phyloP scores from a whole-genome alignment of 2,888 invertebrate species.

The Diadromus collaris region DNA sequence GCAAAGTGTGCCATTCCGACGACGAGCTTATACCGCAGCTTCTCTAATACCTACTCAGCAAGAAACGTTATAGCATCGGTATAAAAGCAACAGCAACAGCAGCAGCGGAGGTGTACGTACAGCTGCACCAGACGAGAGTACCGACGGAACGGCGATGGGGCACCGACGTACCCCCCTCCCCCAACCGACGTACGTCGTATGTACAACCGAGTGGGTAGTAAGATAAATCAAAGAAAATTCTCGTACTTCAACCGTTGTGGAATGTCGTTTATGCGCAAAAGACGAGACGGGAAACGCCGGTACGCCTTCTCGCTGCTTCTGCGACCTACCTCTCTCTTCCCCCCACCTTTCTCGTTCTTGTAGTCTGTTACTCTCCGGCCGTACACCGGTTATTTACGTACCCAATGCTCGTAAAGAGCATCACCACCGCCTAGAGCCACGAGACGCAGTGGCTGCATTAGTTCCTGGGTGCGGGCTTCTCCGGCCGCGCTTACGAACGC shows the following conservation, averaged over 20 bases:
- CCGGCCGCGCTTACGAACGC: conserved; percentile 53
- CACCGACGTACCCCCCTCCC: conserved; percentile 42
- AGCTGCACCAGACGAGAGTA: conserved; percentile 36
- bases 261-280: conserved; percentile 64
- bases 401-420: conserved; percentile 64
- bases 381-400: conserved; percentile 63
- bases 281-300: conserved; percentile 61
- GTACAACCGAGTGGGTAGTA: conserved; percentile 58
- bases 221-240: conserved; percentile 65
- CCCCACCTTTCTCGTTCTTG: conserved; percentile 38
- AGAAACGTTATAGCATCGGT: conserved; percentile 47
- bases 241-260: conserved; percentile 63
- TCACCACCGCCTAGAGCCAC: conserved; percentile 54
- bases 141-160: conserved; percentile 28
- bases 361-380: conserved; percentile 54
- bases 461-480: conserved; percentile 53
- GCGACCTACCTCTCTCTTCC: conserved; percentile 34
- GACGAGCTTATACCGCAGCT: conserved; percentile 40
- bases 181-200: conserved; percentile 35
- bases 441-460: conserved; percentile 58
- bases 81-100: conserved; percentile 34
- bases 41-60: conserved; percentile 48
- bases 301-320: conserved; percentile 60
- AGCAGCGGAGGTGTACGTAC: conserved; percentile 33
- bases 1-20: conserved; percentile 45